Evolutionary conservation across 2,888 invertebrate genomes (phyloP).

Genomic region (Ryuthela nishihirai): DNA sequence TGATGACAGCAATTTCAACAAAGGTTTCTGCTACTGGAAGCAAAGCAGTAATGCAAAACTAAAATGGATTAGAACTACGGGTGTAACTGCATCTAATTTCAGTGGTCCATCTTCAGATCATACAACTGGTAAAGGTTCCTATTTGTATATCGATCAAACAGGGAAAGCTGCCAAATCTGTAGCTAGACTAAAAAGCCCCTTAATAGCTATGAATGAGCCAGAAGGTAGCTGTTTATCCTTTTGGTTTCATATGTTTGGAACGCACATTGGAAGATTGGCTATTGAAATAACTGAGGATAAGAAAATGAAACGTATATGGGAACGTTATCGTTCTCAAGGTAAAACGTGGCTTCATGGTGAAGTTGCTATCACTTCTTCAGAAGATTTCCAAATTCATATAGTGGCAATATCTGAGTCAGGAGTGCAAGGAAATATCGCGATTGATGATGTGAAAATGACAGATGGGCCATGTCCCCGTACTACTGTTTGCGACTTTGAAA

Average conservation of each 20-base stretch:
- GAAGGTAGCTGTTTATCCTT: conserved; percentile 46
- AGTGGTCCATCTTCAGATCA: conserved; percentile 40
- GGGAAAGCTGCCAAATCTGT: background rate
- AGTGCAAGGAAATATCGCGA: conserved; percentile 36
- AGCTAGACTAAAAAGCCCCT: conserved; percentile 19
- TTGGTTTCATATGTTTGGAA: conserved; percentile 50
- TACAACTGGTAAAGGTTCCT: conserved; percentile 34
- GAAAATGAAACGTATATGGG: no score
- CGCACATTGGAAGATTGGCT: conserved; percentile 19
- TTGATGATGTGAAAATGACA: conserved; percentile 37
- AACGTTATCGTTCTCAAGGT: conserved; percentile 8
- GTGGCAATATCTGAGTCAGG: conserved; percentile 4
- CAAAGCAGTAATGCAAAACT: background rate
- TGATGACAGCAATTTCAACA: conserved; percentile 24
- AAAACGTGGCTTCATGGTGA: conserved; percentile 29
- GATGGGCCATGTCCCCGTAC: conserved; percentile 27
- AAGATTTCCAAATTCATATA: conserved; percentile 24
- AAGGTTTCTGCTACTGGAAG: conserved; percentile 29
- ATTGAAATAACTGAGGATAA: background rate
- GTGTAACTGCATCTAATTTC: conserved; percentile 7
- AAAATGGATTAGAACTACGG: conserved; percentile 23
- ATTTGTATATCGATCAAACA: conserved; percentile 14
- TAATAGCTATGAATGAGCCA: conserved; percentile 19
- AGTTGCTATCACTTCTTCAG: conserved; percentile 1
- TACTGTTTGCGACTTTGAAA: conserved; percentile 37